Base-by-base conservation (phyloP, 1,140 invertebrate genomes). In the Globodera ellingtonae region DNA sequence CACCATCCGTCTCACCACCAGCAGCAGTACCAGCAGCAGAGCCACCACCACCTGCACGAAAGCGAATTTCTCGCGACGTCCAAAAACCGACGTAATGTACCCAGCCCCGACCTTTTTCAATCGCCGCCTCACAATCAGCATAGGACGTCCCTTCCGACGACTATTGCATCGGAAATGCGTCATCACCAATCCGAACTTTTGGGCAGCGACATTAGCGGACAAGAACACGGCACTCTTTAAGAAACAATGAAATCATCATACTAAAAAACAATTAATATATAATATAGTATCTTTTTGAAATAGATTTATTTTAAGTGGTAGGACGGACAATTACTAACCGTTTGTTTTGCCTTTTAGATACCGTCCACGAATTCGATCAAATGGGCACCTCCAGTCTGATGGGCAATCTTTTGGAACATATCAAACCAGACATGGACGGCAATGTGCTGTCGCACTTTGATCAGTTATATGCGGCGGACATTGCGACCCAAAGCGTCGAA, bases 131-230 rank as follows among this genome's bases (percentile, higher is more conserved):
- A n/a, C 24, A 50, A 35, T 46, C 50, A 56, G 47, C 76, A 48
- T 74, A 44, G 47, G 56, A 78, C 59, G 13, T 15, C 62, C 4
- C 47, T 21, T 2, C 13, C 56, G 18, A 70, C 67, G 67, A 62
- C 79, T n/a, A 56, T 79, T 10, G 70, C 70, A 15, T 72, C 70
- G 46, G 46, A 47, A 48, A 13, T 52, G 13, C 70, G 69, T 15
- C 75, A 67, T n/a, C 52, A 77, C 46, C 75, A 77, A 69, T 44
- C 75, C 44, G 75, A 77, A 62, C 69, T 77, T 8, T 10, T 70
- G 46, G 67, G 67, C n/a, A 18, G 35, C 21, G 75, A 69, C 18
- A 76, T 76, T 67, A 62, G 62, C 24, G 59, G 56, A 44, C 46
- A 21, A 67, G 67, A 76, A 24, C 62, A 77, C 67, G 62, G 62